These are phyloP conservation scores for Donacobius atricapilla DNA, from an alignment of 2,113 vertebrate species.

Conservation along the genomic window DNA sequence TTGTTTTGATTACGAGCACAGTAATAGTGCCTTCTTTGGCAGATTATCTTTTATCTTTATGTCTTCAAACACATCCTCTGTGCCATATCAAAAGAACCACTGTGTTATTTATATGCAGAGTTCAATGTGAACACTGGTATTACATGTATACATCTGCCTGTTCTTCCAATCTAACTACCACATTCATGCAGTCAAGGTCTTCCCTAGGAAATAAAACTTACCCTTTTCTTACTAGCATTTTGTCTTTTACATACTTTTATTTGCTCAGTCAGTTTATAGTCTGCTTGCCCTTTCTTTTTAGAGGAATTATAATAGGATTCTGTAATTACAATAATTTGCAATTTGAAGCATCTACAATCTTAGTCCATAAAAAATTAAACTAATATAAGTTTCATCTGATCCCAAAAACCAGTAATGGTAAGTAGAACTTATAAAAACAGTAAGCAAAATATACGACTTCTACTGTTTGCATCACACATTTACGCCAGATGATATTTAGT, in stretches of 20 bases:
- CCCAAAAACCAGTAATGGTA: neutral
- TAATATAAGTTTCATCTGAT: neutral
- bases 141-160: neutral
- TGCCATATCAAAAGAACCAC: neutral
- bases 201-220: conserved; percentile 31
- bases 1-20: neutral
- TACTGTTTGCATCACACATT: neutral
- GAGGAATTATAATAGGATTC: conserved; percentile 17
- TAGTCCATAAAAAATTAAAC: conserved; percentile 2
- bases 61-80: neutral
- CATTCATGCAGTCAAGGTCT: conserved; percentile 18
- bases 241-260: conserved; percentile 37
- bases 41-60: neutral
- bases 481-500: neutral
- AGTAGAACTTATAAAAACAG: neutral
- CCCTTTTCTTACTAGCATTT: conserved; percentile 16
- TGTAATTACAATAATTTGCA: neutral
- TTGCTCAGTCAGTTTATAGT: conserved; percentile 45
- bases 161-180: neutral
- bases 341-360: neutral
- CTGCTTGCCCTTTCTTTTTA: conserved; percentile 38
- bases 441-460: neutral
- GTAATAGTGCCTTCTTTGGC: neutral
- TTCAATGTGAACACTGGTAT: neutral
- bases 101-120: neutral